Conservation (phyloP, 2,888 invertebrate species). For the Tortricodes alternella region DNA sequence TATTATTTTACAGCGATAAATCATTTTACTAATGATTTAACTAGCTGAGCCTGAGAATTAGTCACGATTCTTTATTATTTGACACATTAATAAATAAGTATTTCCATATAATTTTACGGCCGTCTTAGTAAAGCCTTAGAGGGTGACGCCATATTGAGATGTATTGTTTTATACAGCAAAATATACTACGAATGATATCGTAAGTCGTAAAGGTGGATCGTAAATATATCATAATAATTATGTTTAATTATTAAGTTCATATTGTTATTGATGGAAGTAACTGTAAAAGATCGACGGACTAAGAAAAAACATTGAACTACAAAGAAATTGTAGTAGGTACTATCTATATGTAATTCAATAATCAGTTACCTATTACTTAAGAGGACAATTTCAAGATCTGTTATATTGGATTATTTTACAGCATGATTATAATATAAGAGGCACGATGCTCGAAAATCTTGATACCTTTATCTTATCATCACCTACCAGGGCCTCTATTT, state of each 20-base stretch:
- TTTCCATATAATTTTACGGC: constrained; percentile 7
- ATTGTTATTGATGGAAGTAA: not conserved
- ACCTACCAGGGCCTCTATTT: no score
- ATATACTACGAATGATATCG: not conserved
- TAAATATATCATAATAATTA: not conserved
- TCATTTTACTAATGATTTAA: constrained; percentile 49
- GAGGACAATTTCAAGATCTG: no score
- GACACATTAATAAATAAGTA: constrained; percentile 21
- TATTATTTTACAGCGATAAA: constrained; percentile 46
- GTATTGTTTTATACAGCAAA: not conserved
- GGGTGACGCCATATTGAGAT: not conserved
- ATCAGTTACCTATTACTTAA: no score
- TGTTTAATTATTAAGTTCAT: not conserved
- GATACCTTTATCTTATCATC: no score
- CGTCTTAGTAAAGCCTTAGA: not conserved
- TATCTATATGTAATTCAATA: no score
- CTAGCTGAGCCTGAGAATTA: constrained; percentile 41
- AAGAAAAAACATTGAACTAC: no score
- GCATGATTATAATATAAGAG: no score
- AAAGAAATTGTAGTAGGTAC: no score
- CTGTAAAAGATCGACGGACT: not conserved
- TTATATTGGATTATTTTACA: no score
- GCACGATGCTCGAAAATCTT: no score
- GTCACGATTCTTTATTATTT: constrained; percentile 44
- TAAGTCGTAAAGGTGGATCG: not conserved